phyloP scores from a whole-genome alignment of 2,797 vertebrate genomes.

The Anableps anableps region DNA sequence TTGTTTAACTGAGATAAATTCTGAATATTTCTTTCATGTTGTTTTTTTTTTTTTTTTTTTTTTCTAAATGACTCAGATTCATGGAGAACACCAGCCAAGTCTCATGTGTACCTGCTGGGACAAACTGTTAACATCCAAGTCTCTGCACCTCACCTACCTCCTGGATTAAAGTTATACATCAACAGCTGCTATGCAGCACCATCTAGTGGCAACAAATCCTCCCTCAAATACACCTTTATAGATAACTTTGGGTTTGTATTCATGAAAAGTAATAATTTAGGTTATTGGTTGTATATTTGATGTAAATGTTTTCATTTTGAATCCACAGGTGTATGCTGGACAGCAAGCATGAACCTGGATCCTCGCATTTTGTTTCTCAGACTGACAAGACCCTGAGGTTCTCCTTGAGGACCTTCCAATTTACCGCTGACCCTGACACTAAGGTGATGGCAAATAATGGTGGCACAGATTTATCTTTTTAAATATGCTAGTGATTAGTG shows the following conservation, averaged over 20 bases:
- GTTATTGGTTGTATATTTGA: background rate
- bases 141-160: constrained; percentile 51
- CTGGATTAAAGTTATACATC: constrained; percentile 72
- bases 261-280: background rate
- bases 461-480: background rate
- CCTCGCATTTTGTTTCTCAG: constrained; percentile 64
- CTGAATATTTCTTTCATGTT: background rate
- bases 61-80: constrained; percentile 58
- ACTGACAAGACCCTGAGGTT: constrained; percentile 70
- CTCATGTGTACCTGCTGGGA: constrained; percentile 68
- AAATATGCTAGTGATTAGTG: background rate
- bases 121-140: constrained; percentile 73
- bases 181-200: constrained; percentile 70
- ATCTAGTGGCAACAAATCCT: constrained; percentile 14
- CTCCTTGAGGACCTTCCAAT: constrained; percentile 78
- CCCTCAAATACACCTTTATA: constrained; percentile 70
- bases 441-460: constrained; percentile 46
- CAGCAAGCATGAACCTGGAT: constrained; percentile 60
- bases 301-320: background rate
- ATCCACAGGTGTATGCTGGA: constrained; percentile 76
- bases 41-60: background rate
- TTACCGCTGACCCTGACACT: constrained; percentile 63
- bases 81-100: constrained; percentile 57
- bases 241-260: constrained; percentile 76
- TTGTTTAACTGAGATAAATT: background rate